These are phyloP conservation scores for Caenorhabditis sulstoni DNA, from an alignment of 2,888 invertebrate genomes.

Conservation along the genomic window DNA sequence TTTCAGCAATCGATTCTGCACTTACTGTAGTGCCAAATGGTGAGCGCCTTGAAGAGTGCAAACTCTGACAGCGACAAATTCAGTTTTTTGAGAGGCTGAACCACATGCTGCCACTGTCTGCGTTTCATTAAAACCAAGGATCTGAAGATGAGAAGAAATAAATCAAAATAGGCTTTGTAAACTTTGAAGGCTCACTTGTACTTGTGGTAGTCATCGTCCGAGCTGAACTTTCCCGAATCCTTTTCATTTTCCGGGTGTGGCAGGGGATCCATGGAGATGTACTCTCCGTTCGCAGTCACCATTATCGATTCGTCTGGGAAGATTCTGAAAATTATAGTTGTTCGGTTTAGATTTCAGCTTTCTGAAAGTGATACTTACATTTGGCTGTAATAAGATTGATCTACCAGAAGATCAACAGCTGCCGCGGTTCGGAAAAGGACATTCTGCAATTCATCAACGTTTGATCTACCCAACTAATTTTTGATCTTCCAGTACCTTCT, in stretches of 20 bases:
- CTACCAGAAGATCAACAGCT: constrained; percentile 46
- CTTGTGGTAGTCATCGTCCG: constrained; percentile 47
- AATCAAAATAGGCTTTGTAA: neutral
- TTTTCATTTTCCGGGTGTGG: constrained; percentile 27
- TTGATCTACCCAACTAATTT: no score
- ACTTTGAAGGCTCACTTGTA: constrained; percentile 21
- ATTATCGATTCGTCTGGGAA: constrained; percentile 27
- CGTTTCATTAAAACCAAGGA: constrained; percentile 40
- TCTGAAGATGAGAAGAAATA: constrained; percentile 23
- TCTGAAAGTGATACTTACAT: constrained; percentile 12
- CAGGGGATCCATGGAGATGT: constrained; percentile 31
- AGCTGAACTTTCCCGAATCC: constrained; percentile 26
- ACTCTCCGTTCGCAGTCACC: constrained; percentile 55
- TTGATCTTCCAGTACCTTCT: constrained; percentile 31
- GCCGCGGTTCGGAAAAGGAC: constrained; percentile 53
- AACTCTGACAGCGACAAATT: constrained; percentile 49
- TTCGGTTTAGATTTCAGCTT: neutral
- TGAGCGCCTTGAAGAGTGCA: constrained; percentile 53
- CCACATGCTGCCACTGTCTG: constrained; percentile 45
- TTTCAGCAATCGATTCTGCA: no score
- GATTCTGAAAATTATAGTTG: constrained; percentile 34
- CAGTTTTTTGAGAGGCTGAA: constrained; percentile 44
- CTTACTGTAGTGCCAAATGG: constrained; percentile 62
- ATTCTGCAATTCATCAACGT: constrained; percentile 5
- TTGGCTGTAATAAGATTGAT: constrained; percentile 53